Percentiles rank a stretch among this genome's conserved stretches.
phyloP scores from a whole-genome alignment of 2,113 vertebrate genomes.

The Larimichthys polyactis region DNA sequence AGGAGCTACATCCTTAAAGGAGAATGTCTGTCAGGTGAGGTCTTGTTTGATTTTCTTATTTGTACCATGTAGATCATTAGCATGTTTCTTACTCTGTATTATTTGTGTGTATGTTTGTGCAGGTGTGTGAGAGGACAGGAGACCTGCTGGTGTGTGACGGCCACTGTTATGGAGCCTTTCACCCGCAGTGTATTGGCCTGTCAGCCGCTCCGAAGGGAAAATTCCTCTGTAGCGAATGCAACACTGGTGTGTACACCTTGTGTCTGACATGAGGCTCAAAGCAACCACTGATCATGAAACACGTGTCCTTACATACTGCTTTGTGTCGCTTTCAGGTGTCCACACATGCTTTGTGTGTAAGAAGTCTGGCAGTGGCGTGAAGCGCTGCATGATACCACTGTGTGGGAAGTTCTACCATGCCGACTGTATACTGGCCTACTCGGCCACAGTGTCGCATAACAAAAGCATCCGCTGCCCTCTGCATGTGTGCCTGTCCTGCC shows the following conservation, averaged over 20 bases:
- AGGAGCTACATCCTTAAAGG: conserved; percentile 92
- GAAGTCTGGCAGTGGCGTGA: conserved; percentile 89
- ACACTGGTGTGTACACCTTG: conserved; percentile 84
- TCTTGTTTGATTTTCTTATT: background rate
- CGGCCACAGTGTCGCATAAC: conserved; percentile 89
- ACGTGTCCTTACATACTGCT: background rate
- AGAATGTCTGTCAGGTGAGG: conserved; percentile 97
- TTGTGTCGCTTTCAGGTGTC: conserved; percentile 83
- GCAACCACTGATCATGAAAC: background rate
- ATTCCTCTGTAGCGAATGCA: conserved; percentile 96
- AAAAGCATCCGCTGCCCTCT: conserved; percentile 96
- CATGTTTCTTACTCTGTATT: background rate
- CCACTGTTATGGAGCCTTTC: conserved; percentile 98
- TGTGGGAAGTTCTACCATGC: conserved; percentile 98
- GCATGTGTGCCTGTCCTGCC: conserved; percentile 95
- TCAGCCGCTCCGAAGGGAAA: conserved; percentile 91
- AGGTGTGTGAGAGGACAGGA: conserved; percentile 96
- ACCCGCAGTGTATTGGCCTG: conserved; percentile 94
- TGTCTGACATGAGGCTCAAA: background rate
- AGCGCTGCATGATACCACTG: conserved; percentile 94
- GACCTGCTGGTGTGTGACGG: conserved; percentile 95
- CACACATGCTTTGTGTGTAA: conserved; percentile 97
- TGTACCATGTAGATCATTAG: background rate
- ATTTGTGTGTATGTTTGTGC: conserved; percentile 34
- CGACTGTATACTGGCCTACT: conserved; percentile 89